Percentiles rank a stretch among this genome's conserved stretches.
phyloP scores from a whole-genome alignment of 2,113 vertebrate species.

The Stercorarius parasiticus region DNA sequence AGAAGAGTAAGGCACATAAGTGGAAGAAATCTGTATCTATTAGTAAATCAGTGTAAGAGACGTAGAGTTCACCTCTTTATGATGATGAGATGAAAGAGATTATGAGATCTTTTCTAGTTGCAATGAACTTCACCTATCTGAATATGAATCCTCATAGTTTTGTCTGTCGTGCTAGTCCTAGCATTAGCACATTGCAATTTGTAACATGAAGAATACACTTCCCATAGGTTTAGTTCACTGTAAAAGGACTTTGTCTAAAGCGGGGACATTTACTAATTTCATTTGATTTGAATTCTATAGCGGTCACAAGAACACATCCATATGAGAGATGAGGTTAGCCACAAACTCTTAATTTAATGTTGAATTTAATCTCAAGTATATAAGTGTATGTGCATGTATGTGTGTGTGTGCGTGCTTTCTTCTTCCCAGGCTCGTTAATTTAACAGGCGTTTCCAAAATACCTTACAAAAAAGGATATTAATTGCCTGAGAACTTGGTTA shows the following conservation, averaged over 20 bases:
- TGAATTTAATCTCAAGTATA: background rate
- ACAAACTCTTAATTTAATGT: background rate
- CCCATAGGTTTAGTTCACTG: background rate
- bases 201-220: background rate
- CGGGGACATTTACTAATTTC: background rate
- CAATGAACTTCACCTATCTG: background rate
- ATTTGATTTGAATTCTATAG: background rate
- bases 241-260: background rate
- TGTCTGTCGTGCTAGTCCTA: background rate
- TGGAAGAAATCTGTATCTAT: background rate
- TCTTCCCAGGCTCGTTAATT: background rate
- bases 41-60: background rate
- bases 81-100: background rate
- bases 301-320: background rate
- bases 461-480: background rate
- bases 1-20: background rate
- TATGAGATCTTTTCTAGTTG: background rate
- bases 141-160: background rate
- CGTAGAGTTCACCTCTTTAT: background rate
- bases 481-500: background rate
- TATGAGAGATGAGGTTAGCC: background rate
- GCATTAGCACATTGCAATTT: background rate
- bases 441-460: conserved; percentile 15
- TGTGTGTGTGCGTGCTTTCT: background rate
- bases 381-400: background rate